These are phyloP conservation scores for Pangasius djambal DNA, from an alignment of 2,797 vertebrate species.

Conservation along the genomic window DNA sequence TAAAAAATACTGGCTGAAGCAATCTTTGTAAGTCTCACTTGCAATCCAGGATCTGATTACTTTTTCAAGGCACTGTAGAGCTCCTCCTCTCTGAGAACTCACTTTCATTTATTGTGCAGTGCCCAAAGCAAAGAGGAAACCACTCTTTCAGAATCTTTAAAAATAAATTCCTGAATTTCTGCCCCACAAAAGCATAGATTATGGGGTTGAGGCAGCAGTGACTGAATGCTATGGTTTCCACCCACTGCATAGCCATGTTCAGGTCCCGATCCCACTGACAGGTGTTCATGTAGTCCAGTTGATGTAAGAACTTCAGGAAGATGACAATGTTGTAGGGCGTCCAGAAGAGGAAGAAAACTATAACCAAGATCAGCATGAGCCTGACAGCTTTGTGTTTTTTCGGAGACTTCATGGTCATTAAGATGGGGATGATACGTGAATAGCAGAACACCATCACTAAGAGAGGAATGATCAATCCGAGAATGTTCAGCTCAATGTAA, in stretches of 20 bases:
- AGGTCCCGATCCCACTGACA: accelerated
- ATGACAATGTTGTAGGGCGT: conserved; percentile 69
- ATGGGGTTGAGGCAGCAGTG: conserved; percentile 78
- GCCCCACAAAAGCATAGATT: conserved; percentile 75
- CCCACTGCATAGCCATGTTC: conserved; percentile 50
- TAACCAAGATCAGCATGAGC: conserved; percentile 68
- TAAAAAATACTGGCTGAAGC: no score
- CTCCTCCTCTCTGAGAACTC: no score
- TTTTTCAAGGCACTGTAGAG: no score
- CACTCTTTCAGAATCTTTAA: conserved; percentile 54
- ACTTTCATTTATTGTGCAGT: no score
- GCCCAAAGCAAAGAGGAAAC: no score
- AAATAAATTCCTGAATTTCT: conserved; percentile 70
- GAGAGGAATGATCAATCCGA: conserved; percentile 73
- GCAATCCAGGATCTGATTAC: no score
- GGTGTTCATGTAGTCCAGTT: not conserved
- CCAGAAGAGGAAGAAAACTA: conserved; percentile 74
- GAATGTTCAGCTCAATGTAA: conserved; percentile 60
- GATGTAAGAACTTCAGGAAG: conserved; percentile 59
- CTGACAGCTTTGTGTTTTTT: conserved; percentile 70
- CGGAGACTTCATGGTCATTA: conserved; percentile 65
- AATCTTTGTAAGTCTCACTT: no score
- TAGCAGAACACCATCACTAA: conserved; percentile 74
- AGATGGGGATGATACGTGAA: conserved; percentile 67
- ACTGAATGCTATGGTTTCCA: conserved; percentile 68